Base-by-base conservation (phyloP, 2,797 vertebrate genomes). In the Halcyon badia region DNA sequence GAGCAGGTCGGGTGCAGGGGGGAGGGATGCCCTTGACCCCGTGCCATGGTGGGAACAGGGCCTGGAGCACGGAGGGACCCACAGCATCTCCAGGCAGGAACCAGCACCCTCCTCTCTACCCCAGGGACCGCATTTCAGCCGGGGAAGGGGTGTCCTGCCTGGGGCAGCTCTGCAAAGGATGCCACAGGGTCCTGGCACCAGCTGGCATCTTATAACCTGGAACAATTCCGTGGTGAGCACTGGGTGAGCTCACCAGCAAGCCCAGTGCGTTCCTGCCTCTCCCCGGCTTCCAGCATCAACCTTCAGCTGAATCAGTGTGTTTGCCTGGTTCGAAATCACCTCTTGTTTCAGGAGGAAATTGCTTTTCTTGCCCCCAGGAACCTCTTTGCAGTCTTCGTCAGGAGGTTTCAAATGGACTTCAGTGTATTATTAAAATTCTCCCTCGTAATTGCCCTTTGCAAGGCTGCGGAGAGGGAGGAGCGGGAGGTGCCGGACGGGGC, bases 311-410 rank as follows among this genome's bases (percentile, higher is more conserved):
- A 9, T 2, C 2, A 1, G 11, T 14, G 61, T 14, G 21, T 10
- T 14, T 7, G n/a, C 57, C 83, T 4, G 15, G 12, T 26, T 51
- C 73, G 30, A 37, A 87, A 72, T 6, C 82, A 71, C 37, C 72
- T 39, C 83, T 66, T 51, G 14, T 49, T 91, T 61, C 46, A 11
- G 71, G 30, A 89, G 83, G 56, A 95, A 84, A 83, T 88, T 16
- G 65, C 94, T 90, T 88, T 94, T 85, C 76, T 18, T 62, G 82
- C 82, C 78, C 81, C 37, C 57, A 86, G 91, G 60, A 92, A 78
- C 81, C 28, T 33, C 56, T 57, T 14, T 37, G 68, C 52, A 6
- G n/a, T 4, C 60, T 58, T 64, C 12, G 2, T 9, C 0, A 14
- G 78, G 56, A 75, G 79, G 51, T 69, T 91, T 90, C 56, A 4